Conservation (phyloP, 2,113 vertebrate species). For the Bettongia penicillata region DNA sequence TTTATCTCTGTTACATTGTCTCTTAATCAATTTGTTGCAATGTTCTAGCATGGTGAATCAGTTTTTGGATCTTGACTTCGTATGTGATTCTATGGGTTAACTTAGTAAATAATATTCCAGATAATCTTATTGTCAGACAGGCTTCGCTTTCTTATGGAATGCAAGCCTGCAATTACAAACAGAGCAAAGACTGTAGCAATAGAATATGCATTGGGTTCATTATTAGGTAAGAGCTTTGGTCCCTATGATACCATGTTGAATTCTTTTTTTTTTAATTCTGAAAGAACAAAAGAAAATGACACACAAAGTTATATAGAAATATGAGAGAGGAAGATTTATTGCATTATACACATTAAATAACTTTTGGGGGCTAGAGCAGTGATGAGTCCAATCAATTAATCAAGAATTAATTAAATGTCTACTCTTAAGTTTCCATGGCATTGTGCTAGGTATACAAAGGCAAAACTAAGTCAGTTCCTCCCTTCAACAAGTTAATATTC, state of each 20-base stretch:
- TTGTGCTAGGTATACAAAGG: not conserved
- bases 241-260: too few species aligned
- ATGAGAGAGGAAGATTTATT: not conserved
- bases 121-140: constrained; percentile 11
- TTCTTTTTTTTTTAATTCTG: not conserved
- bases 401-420: not conserved
- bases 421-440: not conserved
- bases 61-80: not conserved
- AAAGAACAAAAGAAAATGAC: not conserved
- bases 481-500: not conserved
- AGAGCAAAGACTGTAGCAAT: not conserved
- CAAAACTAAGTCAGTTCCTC: not conserved
- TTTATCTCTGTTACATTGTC: not conserved
- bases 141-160: not conserved
- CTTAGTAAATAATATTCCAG: not conserved
- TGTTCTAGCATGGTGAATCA: not conserved
- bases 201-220: not conserved
- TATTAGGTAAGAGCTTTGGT: not conserved
- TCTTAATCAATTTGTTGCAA: not conserved
- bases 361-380: not conserved
- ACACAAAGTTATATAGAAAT: not conserved
- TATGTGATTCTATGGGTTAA: not conserved
- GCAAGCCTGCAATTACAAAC: not conserved
- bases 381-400: not conserved
- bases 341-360: not conserved